phyloP scores from a whole-genome alignment of 2,113 vertebrate genomes.

The Crotalus tigris region DNA sequence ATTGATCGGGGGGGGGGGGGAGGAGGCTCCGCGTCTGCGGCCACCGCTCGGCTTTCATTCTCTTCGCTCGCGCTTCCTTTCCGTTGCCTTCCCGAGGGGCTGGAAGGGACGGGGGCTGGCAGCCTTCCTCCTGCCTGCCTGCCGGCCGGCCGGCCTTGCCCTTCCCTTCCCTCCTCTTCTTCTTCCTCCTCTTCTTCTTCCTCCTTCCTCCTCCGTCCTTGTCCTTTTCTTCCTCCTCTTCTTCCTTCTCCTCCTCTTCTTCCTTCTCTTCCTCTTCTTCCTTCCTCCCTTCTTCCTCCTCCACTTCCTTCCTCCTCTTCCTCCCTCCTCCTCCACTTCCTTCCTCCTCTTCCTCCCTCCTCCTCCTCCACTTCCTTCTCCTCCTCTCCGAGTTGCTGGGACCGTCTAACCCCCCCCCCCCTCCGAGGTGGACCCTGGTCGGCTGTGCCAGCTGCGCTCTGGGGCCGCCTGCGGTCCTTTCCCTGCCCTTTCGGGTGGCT shows the following conservation, averaged over 20 bases:
- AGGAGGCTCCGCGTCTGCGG: background rate
- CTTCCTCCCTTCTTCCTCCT: too few species aligned
- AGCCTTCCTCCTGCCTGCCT: background rate
- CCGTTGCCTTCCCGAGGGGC: background rate
- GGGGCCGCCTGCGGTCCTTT: background rate
- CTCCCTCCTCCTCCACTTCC: too few species aligned
- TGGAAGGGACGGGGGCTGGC: background rate
- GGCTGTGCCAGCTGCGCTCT: background rate
- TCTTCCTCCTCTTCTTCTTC: too few species aligned
- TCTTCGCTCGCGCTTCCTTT: background rate
- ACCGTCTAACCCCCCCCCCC: background rate
- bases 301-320: too few species aligned
- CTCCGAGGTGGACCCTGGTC: background rate
- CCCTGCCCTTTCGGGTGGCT: background rate
- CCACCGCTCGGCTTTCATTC: background rate
- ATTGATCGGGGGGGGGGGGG: conserved; percentile 76
- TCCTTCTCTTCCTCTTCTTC: too few species aligned
- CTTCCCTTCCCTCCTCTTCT: background rate
- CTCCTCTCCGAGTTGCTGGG: background rate
- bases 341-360: too few species aligned
- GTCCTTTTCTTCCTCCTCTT: too few species aligned
- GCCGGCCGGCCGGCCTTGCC: background rate
- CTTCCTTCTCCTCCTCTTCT: too few species aligned
- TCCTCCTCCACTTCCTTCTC: too few species aligned
- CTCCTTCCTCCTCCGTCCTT: background rate